Evolutionary conservation across 1,140 invertebrate species (phyloP).

Genomic region (Intoshia linei): DNA sequence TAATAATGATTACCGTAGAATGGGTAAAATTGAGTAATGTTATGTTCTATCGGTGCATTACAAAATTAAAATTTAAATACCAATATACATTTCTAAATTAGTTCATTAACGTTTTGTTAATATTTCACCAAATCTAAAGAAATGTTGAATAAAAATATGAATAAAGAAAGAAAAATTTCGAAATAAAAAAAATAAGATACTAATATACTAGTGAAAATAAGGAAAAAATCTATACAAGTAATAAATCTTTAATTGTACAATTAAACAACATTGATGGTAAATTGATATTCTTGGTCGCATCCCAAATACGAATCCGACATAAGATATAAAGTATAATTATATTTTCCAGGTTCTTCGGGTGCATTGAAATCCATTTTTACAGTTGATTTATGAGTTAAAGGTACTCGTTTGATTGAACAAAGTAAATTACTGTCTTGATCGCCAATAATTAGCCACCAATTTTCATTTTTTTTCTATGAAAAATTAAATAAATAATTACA

Average conservation of each 20-base stretch:
- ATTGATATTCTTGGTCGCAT: conserved; percentile 71
- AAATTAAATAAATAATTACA: too few species aligned
- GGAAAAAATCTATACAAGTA: not conserved
- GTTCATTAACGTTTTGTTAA: too few species aligned
- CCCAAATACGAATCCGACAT: conserved; percentile 96
- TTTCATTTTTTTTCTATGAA: conserved; percentile 63
- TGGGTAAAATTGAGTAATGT: too few species aligned
- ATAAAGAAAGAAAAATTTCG: too few species aligned
- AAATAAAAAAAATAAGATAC: too few species aligned
- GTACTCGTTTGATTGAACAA: conserved; percentile 70
- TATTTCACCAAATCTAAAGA: too few species aligned
- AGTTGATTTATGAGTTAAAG: conserved; percentile 60
- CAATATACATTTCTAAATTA: too few species aligned
- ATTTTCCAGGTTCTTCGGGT: conserved; percentile 34
- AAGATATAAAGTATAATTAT: conserved; percentile 73
- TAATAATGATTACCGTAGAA: too few species aligned
- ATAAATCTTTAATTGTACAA: conserved; percentile 5
- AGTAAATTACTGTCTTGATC: conserved; percentile 69
- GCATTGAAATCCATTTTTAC: conserved; percentile 78
- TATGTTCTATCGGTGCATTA: too few species aligned
- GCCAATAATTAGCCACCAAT: conserved; percentile 97
- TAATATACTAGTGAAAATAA: too few species aligned
- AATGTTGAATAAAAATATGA: too few species aligned
- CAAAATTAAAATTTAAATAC: too few species aligned
- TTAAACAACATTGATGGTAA: conserved; percentile 21